Percentiles rank a stretch among this genome's conserved stretches.
phyloP scores from a whole-genome alignment of 2,113 vertebrate genomes.

The Percopsis transmontana region DNA sequence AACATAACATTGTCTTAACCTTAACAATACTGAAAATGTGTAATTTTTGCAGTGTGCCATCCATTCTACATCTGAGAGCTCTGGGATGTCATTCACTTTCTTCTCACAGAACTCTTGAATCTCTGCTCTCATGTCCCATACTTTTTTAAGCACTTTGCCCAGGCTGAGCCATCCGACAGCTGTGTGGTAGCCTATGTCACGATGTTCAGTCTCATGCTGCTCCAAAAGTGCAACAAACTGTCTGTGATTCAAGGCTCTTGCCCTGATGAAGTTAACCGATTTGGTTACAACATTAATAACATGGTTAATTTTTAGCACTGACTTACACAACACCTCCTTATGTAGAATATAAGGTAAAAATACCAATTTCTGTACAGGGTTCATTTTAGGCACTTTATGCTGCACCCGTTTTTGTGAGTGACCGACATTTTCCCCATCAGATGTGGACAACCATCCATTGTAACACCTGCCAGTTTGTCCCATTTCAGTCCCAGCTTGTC shows the following conservation, averaged over 20 bases:
- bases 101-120: slow-evolving; percentile 27
- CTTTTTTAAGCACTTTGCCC: slow-evolving; percentile 15
- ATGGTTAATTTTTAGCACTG: slow-evolving; percentile 25
- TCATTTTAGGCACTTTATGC: slow-evolving; percentile 11
- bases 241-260: slow-evolving; percentile 37
- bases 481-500: neutral
- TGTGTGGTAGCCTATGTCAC: slow-evolving; percentile 23
- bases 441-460: neutral
- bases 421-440: slow-evolving; percentile 4
- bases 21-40: no score
- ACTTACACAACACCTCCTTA: slow-evolving; percentile 27
- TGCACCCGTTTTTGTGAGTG: neutral
- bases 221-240: slow-evolving; percentile 37
- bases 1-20: no score
- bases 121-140: slow-evolving; percentile 7
- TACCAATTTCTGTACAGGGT: neutral
- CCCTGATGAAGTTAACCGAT: slow-evolving; percentile 26
- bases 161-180: slow-evolving; percentile 28
- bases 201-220: slow-evolving; percentile 20
- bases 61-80: no score
- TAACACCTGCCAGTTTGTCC: neutral
- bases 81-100: slow-evolving; percentile 27
- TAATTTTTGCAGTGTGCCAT: no score
- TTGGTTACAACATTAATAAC: slow-evolving; percentile 34
- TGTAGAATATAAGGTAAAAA: slow-evolving; percentile 37